Evolutionary conservation across 1,140 invertebrate species (phyloP), one percentile per base, ranked within the genome.

Genomic region (Scylla paramamosain): DNA sequence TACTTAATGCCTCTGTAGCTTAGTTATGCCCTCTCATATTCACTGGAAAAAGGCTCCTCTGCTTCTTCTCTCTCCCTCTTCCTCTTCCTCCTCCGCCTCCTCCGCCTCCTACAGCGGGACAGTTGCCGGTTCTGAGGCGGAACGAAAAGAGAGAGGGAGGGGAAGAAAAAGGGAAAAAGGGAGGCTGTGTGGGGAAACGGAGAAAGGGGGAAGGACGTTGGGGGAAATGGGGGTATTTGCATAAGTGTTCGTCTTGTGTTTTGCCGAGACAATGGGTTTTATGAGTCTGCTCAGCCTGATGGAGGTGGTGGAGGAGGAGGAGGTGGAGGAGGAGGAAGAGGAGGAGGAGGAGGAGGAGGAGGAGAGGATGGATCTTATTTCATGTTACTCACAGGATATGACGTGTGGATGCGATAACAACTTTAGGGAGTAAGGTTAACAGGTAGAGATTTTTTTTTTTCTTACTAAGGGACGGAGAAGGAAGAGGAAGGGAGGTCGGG

Each of bases 261-360:
- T 67, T 67, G 90, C 90, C 29, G 90, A 31, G 90, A 91, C 90
- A 91, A 91, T 91, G 67, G 48, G 48, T 91, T 91, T 91, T 91
- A 91, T 91, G 90, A 67, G 10, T 25, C 59, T 67, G 59, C 20
- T 67, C 3, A 67, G 59, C 59, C 10, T 16, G 59, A 67, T 25
- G 59, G 59, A 67, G 59, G 59, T 20, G 59, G 59, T 10, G 8
- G 8, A 67, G 59, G 59, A 25, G 59, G 20, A 25, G 59, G 20
- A 14, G 8, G 59, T 10, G 59, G 59, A 8, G 59, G 20, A 67
- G 59, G 59, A 20, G 59, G 20, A 16, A 67, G 20, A 16, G 59
- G 4, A 67, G 20, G 59, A 52, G 48, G 6, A 52, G 48, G 48
- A 52, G 14, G 48, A 52, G n/a, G n/a, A n/a, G n/a, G n/a, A n/a